Percentiles rank a stretch among this genome's conserved stretches.
These are phyloP conservation scores for Chloropsis hardwickii DNA, from an alignment of 2,113 vertebrate genomes.

Conservation along the genomic window DNA sequence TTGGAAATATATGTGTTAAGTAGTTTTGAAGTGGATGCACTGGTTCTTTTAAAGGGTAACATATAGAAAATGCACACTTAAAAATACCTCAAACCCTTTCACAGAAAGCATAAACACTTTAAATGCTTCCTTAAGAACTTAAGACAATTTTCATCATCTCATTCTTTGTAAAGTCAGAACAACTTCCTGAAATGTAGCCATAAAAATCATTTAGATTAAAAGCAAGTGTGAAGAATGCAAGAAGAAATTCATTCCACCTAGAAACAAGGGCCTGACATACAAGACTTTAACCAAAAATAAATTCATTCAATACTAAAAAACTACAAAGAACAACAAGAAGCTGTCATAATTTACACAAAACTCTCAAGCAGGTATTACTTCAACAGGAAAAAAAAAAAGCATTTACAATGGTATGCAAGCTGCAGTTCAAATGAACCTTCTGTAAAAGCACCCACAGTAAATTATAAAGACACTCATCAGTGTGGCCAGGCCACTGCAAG, in stretches of 20 bases:
- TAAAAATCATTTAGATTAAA: not conserved
- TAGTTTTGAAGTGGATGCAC: not conserved
- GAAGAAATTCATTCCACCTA: not conserved
- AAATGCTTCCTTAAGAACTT: not conserved
- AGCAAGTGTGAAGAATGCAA: not conserved
- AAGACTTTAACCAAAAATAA: not conserved
- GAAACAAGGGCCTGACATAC: not conserved
- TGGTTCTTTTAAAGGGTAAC: not conserved
- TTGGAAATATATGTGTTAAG: not conserved
- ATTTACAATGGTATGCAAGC: not conserved
- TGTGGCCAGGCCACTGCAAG: constrained; percentile 16
- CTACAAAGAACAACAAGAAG: not conserved
- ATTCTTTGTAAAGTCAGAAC: not conserved
- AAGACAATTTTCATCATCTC: not conserved
- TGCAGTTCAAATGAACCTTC: not conserved
- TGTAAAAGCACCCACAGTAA: not conserved
- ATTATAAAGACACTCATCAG: constrained; percentile 5
- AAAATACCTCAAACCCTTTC: not conserved
- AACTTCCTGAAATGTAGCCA: not conserved
- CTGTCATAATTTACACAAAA: not conserved
- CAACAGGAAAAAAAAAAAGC: not conserved
- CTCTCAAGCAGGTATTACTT: not conserved
- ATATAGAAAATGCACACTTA: not conserved
- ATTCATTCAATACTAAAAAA: not conserved
- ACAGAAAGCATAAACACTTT: not conserved